A percentile compares a stretch with the other conserved stretches of the same genome.
phyloP scores from a whole-genome alignment of 2,113 vertebrate species.

The Podiceps cristatus region DNA sequence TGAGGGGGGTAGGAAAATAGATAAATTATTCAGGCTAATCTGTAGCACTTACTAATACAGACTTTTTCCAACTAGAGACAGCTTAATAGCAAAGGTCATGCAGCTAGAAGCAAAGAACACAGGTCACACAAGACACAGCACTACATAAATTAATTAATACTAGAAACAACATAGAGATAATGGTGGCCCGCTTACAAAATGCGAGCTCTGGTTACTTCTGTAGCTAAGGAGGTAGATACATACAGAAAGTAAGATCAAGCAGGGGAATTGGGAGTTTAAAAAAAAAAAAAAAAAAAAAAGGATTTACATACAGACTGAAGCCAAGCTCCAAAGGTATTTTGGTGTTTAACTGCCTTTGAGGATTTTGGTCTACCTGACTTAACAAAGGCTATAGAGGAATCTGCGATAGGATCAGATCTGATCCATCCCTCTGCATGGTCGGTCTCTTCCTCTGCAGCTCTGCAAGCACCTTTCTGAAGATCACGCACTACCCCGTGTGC shows the following conservation, averaged over 20 bases:
- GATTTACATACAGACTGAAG: background rate
- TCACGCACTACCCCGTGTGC: fast-evolving
- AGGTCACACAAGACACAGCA: background rate
- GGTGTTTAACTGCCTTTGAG: background rate
- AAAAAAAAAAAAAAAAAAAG: too few species aligned
- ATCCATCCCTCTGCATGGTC: background rate
- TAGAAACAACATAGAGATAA: background rate
- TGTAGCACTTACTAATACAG: background rate
- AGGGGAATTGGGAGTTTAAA: background rate
- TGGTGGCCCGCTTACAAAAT: background rate
- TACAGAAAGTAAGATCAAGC: background rate
- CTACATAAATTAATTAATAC: background rate
- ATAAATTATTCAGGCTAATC: background rate
- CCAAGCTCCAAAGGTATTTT: background rate
- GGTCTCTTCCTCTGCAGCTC: background rate
- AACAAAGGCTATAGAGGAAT: background rate
- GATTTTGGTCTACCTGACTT: background rate
- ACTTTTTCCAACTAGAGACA: background rate
- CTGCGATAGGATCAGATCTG: background rate
- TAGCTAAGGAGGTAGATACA: background rate
- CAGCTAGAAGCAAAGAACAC: background rate
- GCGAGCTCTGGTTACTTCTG: background rate
- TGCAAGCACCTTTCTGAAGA: background rate
- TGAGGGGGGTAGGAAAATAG: background rate
- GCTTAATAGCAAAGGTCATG: constrained; percentile 6